Evolutionary conservation across 2,113 vertebrate species (phyloP).

Genomic region (Myrmecobius fasciatus): DNA sequence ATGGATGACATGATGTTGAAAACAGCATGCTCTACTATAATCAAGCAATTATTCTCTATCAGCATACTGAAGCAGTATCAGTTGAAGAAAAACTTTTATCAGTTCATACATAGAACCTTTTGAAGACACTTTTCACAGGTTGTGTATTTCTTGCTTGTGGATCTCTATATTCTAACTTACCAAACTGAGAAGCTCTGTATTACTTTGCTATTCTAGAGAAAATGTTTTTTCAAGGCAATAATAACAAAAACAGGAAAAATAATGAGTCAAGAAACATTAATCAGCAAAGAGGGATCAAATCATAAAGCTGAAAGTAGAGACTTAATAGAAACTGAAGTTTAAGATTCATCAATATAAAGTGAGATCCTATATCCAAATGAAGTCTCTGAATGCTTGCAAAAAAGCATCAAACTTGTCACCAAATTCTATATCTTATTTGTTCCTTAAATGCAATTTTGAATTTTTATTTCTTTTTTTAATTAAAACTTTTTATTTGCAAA

Average conservation of each 20-base stretch:
- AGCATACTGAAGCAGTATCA: constrained; percentile 94
- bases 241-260: constrained; percentile 94
- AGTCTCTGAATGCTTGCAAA: constrained; percentile 97
- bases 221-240: constrained; percentile 93
- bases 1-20: constrained; percentile 96
- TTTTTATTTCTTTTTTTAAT: no score
- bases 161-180: constrained; percentile 96
- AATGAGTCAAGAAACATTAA: constrained; percentile 88
- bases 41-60: constrained; percentile 96
- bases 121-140: constrained; percentile 98
- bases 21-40: constrained; percentile 97
- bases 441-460: no score
- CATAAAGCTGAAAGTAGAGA: constrained; percentile 92
- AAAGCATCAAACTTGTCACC: constrained; percentile 99
- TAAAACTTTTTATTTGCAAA: no score
- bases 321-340: constrained; percentile 93
- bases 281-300: constrained; percentile 88
- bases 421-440: constrained; percentile 94
- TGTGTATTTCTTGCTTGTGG: constrained; percentile 97
- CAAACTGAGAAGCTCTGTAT: constrained; percentile 96
- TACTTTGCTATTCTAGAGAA: constrained; percentile 93
- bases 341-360: constrained; percentile 99
- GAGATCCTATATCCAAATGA: constrained; percentile 98
- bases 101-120: constrained; percentile 97
- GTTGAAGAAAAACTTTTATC: constrained; percentile 97